phyloP scores from a whole-genome alignment of 2,888 invertebrate genomes.

The Lysandra coridon region DNA sequence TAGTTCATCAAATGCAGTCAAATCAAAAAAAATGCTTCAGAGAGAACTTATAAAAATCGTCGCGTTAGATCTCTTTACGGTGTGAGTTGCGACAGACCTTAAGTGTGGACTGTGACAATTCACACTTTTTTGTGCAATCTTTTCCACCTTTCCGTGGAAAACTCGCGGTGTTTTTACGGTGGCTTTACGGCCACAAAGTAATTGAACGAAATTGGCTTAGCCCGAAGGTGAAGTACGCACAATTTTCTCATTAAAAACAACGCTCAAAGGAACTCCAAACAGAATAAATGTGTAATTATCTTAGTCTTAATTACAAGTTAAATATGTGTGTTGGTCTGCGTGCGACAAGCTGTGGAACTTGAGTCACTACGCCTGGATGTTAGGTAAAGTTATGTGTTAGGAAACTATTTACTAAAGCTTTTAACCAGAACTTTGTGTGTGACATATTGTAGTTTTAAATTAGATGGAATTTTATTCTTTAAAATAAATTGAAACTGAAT shows the following conservation, averaged over 20 bases:
- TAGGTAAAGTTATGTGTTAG: neutral
- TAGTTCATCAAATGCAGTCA: no score
- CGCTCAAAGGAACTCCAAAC: neutral
- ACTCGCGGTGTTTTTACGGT: neutral
- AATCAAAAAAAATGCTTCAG: no score
- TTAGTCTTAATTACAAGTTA: neutral
- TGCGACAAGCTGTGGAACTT: neutral
- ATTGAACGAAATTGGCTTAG: neutral
- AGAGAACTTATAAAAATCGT: no score
- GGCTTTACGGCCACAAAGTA: neutral
- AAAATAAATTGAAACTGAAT: no score
- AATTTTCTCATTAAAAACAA: neutral
- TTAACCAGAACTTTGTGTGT: no score
- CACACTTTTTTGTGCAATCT: no score
- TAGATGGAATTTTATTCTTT: no score
- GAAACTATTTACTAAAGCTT: no score
- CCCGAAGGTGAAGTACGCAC: neutral
- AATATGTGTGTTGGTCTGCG: neutral
- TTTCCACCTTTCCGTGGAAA: neutral
- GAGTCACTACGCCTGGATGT: neutral
- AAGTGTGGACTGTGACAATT: no score
- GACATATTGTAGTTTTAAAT: no score
- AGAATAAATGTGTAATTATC: neutral
- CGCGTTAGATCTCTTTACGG: no score
- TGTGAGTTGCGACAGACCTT: no score